Conservation (phyloP, 2,797 vertebrate species). For the Macropus fuliginosus region DNA sequence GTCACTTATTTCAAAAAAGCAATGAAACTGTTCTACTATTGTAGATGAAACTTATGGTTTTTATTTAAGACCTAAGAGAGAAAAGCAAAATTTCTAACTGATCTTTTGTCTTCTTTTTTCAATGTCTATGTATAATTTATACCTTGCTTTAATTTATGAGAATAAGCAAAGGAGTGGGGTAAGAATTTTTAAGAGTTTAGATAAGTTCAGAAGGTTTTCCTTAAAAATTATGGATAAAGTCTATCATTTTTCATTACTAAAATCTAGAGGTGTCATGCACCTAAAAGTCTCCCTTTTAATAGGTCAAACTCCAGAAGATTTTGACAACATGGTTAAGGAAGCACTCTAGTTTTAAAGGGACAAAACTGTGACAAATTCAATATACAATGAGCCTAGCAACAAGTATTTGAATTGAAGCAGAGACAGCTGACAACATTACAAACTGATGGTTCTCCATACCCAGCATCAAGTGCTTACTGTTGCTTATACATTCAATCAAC, state of each 20-base stretch:
- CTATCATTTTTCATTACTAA: slow-evolving; percentile 35
- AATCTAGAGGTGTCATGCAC: not conserved
- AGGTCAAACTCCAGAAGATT: slow-evolving; percentile 6
- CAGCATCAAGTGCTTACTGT: slow-evolving; percentile 15
- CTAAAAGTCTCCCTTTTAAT: slow-evolving; percentile 11
- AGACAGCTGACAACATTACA: slow-evolving; percentile 35
- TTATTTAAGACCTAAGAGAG: not conserved
- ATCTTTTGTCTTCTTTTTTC: not conserved
- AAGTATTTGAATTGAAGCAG: slow-evolving; percentile 28
- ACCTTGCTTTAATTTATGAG: slow-evolving; percentile 29
- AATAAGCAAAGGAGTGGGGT: slow-evolving; percentile 25
- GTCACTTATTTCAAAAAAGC: not conserved
- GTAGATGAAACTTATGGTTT: not conserved
- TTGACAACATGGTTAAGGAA: slow-evolving; percentile 29
- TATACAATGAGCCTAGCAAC: slow-evolving; percentile 14
- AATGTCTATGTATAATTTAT: not conserved
- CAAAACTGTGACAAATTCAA: slow-evolving; percentile 44
- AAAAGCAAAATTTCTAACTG: not conserved
- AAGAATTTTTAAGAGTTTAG: slow-evolving; percentile 35
- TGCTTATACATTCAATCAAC: slow-evolving; percentile 46
- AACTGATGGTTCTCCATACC: slow-evolving; percentile 49
- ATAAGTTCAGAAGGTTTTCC: slow-evolving; percentile 23
- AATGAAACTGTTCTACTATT: not conserved
- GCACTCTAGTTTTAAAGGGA: slow-evolving; percentile 21
- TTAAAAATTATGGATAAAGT: slow-evolving; percentile 34